These are phyloP conservation scores for Australoheros facetus DNA, from an alignment of 2,797 vertebrate species.

Conservation along the genomic window DNA sequence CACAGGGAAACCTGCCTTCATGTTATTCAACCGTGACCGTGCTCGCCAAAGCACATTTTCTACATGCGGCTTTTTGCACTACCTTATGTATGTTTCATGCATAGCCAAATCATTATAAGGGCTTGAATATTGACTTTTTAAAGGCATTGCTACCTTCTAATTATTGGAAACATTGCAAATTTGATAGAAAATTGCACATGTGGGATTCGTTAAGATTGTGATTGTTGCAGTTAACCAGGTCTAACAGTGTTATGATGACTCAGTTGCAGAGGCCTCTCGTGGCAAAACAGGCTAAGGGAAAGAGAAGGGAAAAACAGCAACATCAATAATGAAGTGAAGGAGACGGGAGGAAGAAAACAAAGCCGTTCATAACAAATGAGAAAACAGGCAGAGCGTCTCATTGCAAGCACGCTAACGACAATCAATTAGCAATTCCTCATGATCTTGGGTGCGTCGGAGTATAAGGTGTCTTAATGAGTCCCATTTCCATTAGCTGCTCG, in stretches of 20 bases:
- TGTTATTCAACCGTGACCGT: slow-evolving; percentile 56
- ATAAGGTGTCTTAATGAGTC: slow-evolving; percentile 82
- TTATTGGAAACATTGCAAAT: slow-evolving; percentile 15
- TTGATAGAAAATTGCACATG: background rate
- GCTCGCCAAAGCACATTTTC: slow-evolving; percentile 55
- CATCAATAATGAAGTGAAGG: slow-evolving; percentile 77
- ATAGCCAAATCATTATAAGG: slow-evolving; percentile 35
- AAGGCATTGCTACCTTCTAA: slow-evolving; percentile 13
- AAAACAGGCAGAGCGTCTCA: slow-evolving; percentile 75
- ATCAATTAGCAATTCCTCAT: slow-evolving; percentile 81
- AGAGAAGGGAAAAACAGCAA: slow-evolving; percentile 55
- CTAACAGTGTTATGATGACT: slow-evolving; percentile 24
- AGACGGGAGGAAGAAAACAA: slow-evolving; percentile 72
- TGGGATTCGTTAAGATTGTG: slow-evolving; percentile 8
- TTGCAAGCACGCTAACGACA: slow-evolving; percentile 76
- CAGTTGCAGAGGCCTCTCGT: slow-evolving; percentile 34
- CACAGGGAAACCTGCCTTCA: slow-evolving; percentile 53
- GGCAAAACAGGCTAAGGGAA: slow-evolving; percentile 34
- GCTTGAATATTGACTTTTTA: slow-evolving; percentile 45
- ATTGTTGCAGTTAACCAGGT: slow-evolving; percentile 47
- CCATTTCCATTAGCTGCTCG: slow-evolving; percentile 78
- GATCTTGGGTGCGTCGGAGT: slow-evolving; percentile 73
- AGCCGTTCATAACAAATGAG: slow-evolving; percentile 75
- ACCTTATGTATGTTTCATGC: slow-evolving; percentile 16
- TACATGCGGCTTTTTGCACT: slow-evolving; percentile 34